Evolutionary conservation across 2,113 vertebrate genomes (phyloP).

Genomic region (Corydoras maculifer): DNA sequence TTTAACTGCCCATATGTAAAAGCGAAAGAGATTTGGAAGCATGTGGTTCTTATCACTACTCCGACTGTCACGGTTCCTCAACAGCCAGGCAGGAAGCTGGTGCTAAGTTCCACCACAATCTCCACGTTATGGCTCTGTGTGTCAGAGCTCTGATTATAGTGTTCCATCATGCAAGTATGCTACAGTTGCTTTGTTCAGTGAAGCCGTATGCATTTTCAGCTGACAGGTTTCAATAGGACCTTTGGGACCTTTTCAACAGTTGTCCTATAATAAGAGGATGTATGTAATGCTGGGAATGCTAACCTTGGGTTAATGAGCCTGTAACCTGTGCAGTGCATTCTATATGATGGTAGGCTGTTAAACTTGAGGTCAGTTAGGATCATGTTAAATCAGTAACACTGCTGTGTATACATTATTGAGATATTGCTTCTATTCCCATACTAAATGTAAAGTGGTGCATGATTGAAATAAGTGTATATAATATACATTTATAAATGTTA

Average conservation of each 20-base stretch:
- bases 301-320: too few species aligned
- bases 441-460: too few species aligned
- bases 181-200: constrained; percentile 6
- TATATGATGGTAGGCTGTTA: too few species aligned
- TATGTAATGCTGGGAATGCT: too few species aligned
- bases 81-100: constrained; percentile 29
- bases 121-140: constrained; percentile 17
- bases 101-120: constrained; percentile 11
- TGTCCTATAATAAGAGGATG: too few species aligned
- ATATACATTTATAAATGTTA: too few species aligned
- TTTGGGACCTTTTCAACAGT: constrained; percentile 9
- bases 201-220: neutral
- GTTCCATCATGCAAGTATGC: constrained; percentile 9
- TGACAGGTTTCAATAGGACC: neutral
- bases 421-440: too few species aligned
- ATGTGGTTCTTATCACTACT: constrained; percentile 28
- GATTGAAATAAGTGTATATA: too few species aligned
- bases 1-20: constrained; percentile 15
- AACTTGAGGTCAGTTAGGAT: too few species aligned
- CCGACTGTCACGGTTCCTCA: neutral
- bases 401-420: too few species aligned
- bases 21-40: constrained; percentile 1
- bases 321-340: too few species aligned
- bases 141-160: constrained; percentile 24
- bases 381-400: too few species aligned